These are phyloP conservation scores for Lymantria dispar DNA, from an alignment of 2,888 invertebrate genomes.

Conservation along the genomic window DNA sequence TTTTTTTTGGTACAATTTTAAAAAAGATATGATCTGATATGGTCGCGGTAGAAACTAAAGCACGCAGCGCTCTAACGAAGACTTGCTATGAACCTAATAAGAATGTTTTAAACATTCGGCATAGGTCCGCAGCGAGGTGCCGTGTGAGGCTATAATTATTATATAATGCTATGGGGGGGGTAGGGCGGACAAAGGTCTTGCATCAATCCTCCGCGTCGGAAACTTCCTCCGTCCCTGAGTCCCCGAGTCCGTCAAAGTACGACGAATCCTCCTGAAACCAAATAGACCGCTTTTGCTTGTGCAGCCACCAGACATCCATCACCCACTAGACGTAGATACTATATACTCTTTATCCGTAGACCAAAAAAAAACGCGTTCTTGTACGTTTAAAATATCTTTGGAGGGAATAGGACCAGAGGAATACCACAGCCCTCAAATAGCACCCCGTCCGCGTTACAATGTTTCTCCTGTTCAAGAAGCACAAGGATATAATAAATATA, in stretches of 20 bases:
- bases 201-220: slow-evolving; percentile 75
- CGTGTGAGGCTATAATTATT: slow-evolving; percentile 36
- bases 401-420: background rate
- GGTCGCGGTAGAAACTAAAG: slow-evolving; percentile 15
- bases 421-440: background rate
- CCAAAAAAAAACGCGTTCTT: slow-evolving; percentile 15
- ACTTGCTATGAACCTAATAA: slow-evolving; percentile 23
- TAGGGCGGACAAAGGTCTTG: slow-evolving; percentile 42
- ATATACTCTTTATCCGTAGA: slow-evolving; percentile 35
- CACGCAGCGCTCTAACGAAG: slow-evolving; percentile 23
- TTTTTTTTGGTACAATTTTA: slow-evolving; percentile 49
- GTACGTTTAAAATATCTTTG: slow-evolving; percentile 1
- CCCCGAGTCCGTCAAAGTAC: slow-evolving; percentile 65
- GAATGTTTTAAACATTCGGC: slow-evolving; percentile 18
- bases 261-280: slow-evolving; percentile 81
- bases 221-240: slow-evolving; percentile 76
- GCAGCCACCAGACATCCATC: slow-evolving; percentile 29
- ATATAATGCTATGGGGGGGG: slow-evolving; percentile 46
- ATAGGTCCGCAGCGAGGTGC: slow-evolving; percentile 32
- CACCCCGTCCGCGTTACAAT: background rate
- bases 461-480: too few relatives aligned
- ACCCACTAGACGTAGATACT: slow-evolving; percentile 64
- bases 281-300: slow-evolving; percentile 67
- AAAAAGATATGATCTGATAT: slow-evolving; percentile 46
- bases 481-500: too few relatives aligned